Base-by-base conservation (phyloP, 1,140 invertebrate species). In the Drosophila bocqueti region DNA sequence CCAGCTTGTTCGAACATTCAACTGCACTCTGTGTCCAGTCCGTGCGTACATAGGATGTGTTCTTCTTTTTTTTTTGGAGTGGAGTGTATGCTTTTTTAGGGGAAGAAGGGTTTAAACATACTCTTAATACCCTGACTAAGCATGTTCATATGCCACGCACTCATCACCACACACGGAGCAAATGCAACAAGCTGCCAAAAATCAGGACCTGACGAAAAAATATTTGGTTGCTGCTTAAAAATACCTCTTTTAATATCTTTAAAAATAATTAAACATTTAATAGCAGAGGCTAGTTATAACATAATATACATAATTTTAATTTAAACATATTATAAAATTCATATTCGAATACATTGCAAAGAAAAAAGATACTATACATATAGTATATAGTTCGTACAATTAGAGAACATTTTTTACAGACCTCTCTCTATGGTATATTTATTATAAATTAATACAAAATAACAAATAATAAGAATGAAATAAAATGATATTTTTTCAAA, bases 161-260 rank as follows among this genome's bases (percentile, higher is more conserved):
- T 43, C 43, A 36, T 18, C 40, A 50, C 29, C 36, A 24, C 52
- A 46, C n/a, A 24, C 63, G 16, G 10, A 58, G 69, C 57, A 71
- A 55, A 60, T 81, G 82, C 82, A 85, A 84, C 77, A 85, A 84
- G 82, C 77, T 71, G 52, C 45, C 66, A 71, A 71, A 64, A 68
- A 69, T 40, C 36, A 47, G 45, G 36, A 24, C 18, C 34, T n/a
- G 26, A 11, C 2, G 4, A 15, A 9, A 52, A 52, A 4, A 16
- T 26, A 18, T 18, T 45, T 3, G 2, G 0, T 13, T 9, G 10
- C 0, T 6, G 11, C 15, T 34, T 1, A 3, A 2, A 45, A 65
- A 21, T 69, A 46, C 21, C 18, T 15, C 18, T 31, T 47, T 11
- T 3, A 34, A 24, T 16, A 34, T 16, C 3, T 16, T 1, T 18